A percentile compares a stretch with the other conserved stretches of the same genome.
phyloP scores from a whole-genome alignment of 2,113 vertebrate species.

The Penelope pileata region DNA sequence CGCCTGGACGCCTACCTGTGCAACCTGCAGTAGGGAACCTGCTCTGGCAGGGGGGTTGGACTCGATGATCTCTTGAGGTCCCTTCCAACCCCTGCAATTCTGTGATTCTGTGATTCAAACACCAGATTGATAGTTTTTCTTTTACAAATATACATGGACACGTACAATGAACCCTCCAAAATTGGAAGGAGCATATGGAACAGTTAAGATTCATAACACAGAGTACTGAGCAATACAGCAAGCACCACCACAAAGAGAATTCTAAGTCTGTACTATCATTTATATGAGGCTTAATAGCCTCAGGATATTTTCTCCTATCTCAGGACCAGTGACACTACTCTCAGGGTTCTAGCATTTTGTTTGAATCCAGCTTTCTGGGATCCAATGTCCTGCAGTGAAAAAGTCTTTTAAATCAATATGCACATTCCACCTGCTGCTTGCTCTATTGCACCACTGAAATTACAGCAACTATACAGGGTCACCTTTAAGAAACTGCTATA shows the following conservation, averaged over 20 bases:
- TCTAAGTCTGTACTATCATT: not conserved
- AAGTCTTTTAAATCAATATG: slow-evolving; percentile 5
- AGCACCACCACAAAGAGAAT: not conserved
- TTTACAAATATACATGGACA: not conserved
- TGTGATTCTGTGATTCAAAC: not conserved
- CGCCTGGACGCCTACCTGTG: no score
- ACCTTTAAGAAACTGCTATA: not conserved
- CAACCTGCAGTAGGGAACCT: no score
- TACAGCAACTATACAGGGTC: not conserved
- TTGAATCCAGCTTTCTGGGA: not conserved
- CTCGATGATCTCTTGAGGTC: no score
- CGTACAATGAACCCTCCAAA: not conserved
- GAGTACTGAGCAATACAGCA: not conserved
- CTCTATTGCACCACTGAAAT: not conserved
- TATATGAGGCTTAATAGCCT: not conserved
- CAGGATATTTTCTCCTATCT: not conserved
- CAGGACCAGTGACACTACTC: not conserved
- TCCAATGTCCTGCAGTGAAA: not conserved
- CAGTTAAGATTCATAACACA: not conserved
- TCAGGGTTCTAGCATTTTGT: not conserved
- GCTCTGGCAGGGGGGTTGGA: no score
- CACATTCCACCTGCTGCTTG: not conserved
- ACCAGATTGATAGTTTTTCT: not conserved
- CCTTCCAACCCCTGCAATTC: no score
- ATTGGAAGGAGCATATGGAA: not conserved